A percentile compares a stretch with the other conserved stretches of the same genome.
These are phyloP conservation scores for Protophormia terraenovae DNA, from an alignment of 2,888 invertebrate genomes.

Conservation along the genomic window DNA sequence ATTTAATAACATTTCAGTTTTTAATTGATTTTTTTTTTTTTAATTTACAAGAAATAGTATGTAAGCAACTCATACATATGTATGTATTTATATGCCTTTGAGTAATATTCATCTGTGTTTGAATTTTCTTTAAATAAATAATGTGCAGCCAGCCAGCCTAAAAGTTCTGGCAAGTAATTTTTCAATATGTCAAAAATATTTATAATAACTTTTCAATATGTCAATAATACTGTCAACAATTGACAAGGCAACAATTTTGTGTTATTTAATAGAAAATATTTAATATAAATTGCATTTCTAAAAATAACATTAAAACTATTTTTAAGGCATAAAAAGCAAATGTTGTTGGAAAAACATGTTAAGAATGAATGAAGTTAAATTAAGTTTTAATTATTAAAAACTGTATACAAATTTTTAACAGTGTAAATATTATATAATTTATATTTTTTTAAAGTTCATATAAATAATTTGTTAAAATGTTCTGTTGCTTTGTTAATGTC, in stretches of 20 bases:
- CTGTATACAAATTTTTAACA: background rate
- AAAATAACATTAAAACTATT: background rate
- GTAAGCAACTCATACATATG: background rate
- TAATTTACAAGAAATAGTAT: background rate
- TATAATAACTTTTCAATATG: conserved; percentile 62
- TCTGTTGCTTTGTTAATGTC: background rate
- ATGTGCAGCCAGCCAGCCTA: conserved; percentile 18
- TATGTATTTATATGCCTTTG: too few species aligned
- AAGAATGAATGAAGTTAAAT: too few species aligned
- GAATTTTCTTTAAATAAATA: background rate
- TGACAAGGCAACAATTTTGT: conserved; percentile 59
- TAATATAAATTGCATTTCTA: conserved; percentile 7
- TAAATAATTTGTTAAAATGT: background rate
- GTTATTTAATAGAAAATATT: conserved; percentile 36
- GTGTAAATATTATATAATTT: background rate
- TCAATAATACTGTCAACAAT: conserved; percentile 43
- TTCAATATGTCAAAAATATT: conserved; percentile 64
- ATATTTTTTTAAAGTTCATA: background rate
- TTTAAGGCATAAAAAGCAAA: too few species aligned
- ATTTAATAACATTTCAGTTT: background rate
- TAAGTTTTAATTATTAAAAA: too few species aligned
- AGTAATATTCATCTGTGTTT: too few species aligned
- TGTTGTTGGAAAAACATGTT: too few species aligned
- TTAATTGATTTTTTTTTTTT: conserved; percentile 12
- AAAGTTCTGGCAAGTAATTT: conserved; percentile 52